Conservation (phyloP, 2,888 invertebrate species). For the Prosopocoilus inquinatus region DNA sequence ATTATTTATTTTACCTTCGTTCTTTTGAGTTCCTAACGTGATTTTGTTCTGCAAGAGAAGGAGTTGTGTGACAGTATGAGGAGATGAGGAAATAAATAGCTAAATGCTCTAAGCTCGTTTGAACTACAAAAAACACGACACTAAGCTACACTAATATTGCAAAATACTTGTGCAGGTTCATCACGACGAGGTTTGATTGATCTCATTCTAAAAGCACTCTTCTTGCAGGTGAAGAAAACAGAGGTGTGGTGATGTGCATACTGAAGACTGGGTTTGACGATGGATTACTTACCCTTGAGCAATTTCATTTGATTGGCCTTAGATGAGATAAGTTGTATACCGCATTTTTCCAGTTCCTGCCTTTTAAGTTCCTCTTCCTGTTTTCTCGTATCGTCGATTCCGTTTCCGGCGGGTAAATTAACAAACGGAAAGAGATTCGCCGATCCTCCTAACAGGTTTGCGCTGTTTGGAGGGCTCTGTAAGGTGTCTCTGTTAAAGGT, state of each 20-base stretch:
- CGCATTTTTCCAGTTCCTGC: conserved; percentile 58
- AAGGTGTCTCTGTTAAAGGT: conserved; percentile 83
- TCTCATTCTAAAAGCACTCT: too few species aligned
- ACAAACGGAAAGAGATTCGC: conserved; percentile 39
- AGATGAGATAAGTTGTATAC: conserved; percentile 55
- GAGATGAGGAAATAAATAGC: too few species aligned
- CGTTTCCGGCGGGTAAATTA: conserved; percentile 49
- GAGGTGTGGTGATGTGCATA: background rate
- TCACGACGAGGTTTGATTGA: background rate
- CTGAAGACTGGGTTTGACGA: too few species aligned
- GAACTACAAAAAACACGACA: too few species aligned
- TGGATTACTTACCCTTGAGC: conserved; percentile 52
- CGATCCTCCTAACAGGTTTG: conserved; percentile 31
- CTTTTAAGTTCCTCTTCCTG: conserved; percentile 56
- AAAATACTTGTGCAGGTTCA: too few species aligned
- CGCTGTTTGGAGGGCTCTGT: conserved; percentile 69
- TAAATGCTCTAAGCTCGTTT: too few species aligned
- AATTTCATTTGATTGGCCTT: conserved; percentile 61
- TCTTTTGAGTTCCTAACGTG: too few species aligned
- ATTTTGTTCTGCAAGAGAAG: too few species aligned
- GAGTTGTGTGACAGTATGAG: too few species aligned
- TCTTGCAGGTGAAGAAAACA: background rate
- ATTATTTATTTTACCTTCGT: too few species aligned
- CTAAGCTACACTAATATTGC: too few species aligned
- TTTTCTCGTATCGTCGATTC: conserved; percentile 36